Base-by-base conservation (phyloP, 2,113 vertebrate species). In the Raja brachyura region DNA sequence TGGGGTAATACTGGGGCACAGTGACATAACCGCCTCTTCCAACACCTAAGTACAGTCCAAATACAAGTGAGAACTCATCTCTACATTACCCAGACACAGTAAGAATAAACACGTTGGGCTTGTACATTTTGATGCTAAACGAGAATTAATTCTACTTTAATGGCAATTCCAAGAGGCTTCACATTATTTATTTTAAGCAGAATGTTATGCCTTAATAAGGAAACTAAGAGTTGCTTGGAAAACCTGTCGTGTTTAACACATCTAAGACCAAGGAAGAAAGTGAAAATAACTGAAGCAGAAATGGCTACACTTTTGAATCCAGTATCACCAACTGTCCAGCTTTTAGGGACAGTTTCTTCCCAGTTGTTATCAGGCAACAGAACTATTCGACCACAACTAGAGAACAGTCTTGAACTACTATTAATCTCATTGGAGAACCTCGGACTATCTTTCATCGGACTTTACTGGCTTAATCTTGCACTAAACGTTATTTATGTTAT, bases 121-220 rank as follows among this genome's bases (percentile, higher is more conserved):
- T 61, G 11, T 63, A 18, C n/a, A 63, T 88, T 88, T 86, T 61
- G 59, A 66, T 66, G 63, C 83, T 59, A 88, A 88, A 88, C 39
- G 59, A 31, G 28, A 28, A 31, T 66, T 63, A 88, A 88, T 88
- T 88, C 83, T 88, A 88, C 59, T 88, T 88, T 88, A 88, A 88
- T 31, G 83, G 83, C 16, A 88, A 88, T 88, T 88, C 83, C 28
- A 88, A 88, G 83, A 88, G 83, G n/a, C 83, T 63, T 88, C 83
- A 63, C 28, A 31, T n/a, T 88, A 88, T 88, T 88, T 88, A 88
- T 88, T 88, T 88, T 88, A 88, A 66, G n/a, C 4, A 88, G 83
- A 88, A 66, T 88, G 63, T 66, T n/a, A 88, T 63, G 83, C 16
- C 83, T 88, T 63, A 88, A 88, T 88, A 88, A 66, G 83, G 83